Evolutionary conservation across 1,140 invertebrate species (phyloP).

Genomic region (Bathynomus jamesi): DNA sequence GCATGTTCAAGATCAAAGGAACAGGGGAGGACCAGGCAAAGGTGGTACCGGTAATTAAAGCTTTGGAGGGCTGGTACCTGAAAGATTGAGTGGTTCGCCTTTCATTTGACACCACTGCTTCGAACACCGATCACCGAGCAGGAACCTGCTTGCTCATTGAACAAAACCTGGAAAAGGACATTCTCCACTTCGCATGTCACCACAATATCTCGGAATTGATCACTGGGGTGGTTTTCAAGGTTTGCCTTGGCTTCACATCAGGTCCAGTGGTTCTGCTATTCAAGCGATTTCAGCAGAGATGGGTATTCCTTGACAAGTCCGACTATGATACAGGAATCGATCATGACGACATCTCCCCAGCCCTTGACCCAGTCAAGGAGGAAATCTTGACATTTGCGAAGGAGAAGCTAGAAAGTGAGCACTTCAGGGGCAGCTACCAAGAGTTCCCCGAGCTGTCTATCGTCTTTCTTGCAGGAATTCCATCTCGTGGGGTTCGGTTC

Average conservation of each 20-base stretch:
- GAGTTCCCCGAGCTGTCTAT: neutral
- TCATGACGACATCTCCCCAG: neutral
- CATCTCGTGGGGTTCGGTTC: neutral
- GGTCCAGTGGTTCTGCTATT: neutral
- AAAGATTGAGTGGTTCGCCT: neutral
- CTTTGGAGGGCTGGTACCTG: neutral
- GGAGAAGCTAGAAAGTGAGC: neutral
- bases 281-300: neutral
- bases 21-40: neutral
- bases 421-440: neutral
- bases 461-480: neutral
- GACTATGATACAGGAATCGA: neutral
- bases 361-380: neutral
- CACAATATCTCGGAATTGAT: neutral
- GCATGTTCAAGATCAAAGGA: no score
- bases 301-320: neutral
- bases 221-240: neutral
- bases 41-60: neutral
- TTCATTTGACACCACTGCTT: neutral
- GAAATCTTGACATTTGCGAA: constrained; percentile 1
- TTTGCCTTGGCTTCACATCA: neutral
- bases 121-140: neutral
- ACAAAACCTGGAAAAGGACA: neutral
- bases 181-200: neutral
- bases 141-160: neutral